Evolutionary conservation across 64 coral and sea anemone genomes (phyloP), one percentile per base, ranked within the genome.

Genomic region (Montipora cactus): DNA sequence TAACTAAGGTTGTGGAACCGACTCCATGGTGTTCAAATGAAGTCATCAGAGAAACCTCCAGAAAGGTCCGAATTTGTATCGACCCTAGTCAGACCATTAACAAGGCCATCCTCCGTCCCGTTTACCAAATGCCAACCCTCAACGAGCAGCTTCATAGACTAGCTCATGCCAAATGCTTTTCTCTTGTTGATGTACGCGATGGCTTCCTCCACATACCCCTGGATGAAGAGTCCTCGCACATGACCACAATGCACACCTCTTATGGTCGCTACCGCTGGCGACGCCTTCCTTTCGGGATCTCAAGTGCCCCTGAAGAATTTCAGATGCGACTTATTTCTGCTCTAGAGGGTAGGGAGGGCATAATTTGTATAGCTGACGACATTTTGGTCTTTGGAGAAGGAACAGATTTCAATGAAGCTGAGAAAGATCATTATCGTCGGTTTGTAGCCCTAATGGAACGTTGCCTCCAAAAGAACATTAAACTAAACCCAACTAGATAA

Each of bases 231-330:
- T 95, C 81, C 5, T 95, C 93, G 68, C 67, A 49, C 22, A 81
- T 88, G 76, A 95, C 94, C 11, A 95, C 89, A 23, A 95, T 87
- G 75, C 89, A 95, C 66, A 95, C 89, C 3, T 91, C 94, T 0
- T 95, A 88, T 18, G 94, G 83, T 22, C 91, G 77, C 20, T 88
- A 92, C 18, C 16, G 89, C 48, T 95, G 89, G 89, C 84, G 71
- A 37, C 83, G 89, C 20, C 62, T 92, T 3, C 94, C 83, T 0
- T 95, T 91, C 88, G 89, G 89, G 0, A 88, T 92, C 12, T 88
- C 61, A 3, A 81, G 52, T 55, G 52, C 52, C 52, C 52, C 52
- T 55, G 78, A 82, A 46, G 77, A 92, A 25, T 89, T 95, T 49
- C 88, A 95, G 18, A 92, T 91, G 66, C 19, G 83, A 51, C 84